phyloP scores from a whole-genome alignment of 2,113 vertebrate genomes.

The Entomyzon cyanotis region DNA sequence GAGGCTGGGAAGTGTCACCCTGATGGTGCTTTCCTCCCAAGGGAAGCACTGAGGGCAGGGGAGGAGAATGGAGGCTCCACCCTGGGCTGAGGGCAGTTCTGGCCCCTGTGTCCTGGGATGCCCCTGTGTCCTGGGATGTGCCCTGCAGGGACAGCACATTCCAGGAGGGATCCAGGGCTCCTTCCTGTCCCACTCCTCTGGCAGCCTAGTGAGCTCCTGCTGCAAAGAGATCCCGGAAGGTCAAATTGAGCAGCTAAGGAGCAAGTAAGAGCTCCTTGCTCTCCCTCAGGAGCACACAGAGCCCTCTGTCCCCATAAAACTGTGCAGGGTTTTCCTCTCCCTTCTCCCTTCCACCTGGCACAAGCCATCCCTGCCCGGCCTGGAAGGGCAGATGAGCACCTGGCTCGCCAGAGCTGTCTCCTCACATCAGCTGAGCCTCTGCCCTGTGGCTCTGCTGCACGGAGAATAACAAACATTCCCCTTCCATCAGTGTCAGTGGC shows the following conservation, averaged over 20 bases:
- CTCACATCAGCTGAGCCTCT: background rate
- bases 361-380: background rate
- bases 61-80: rapidly evolving
- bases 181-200: background rate
- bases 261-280: too few species aligned
- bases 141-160: background rate
- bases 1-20: background rate
- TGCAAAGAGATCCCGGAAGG: background rate
- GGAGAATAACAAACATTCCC: background rate
- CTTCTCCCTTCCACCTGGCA: background rate
- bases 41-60: background rate
- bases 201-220: background rate
- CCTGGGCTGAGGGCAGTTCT: background rate
- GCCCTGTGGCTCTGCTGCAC: background rate
- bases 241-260: background rate
- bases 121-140: background rate
- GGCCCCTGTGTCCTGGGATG: background rate
- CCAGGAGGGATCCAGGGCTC: rapidly evolving
- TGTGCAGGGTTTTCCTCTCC: background rate
- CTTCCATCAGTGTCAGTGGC: background rate
- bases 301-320: background rate
- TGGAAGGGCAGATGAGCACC: background rate
- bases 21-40: background rate
- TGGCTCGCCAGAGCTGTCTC: background rate
- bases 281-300: background rate